These are phyloP conservation scores for Rhinoderma darwinii DNA, from an alignment of 2,113 vertebrate genomes.

Conservation along the genomic window DNA sequence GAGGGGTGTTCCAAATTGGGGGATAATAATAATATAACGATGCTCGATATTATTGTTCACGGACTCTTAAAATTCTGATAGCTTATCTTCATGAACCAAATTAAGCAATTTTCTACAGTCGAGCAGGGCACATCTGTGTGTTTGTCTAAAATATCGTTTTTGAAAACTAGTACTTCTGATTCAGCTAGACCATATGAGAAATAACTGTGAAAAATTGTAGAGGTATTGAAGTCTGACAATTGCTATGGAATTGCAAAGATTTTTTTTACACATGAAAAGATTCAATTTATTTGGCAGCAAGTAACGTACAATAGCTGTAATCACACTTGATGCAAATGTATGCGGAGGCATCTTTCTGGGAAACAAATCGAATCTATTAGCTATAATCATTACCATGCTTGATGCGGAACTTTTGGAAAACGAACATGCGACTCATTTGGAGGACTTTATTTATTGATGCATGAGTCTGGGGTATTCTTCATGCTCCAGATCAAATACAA, in stretches of 20 bases:
- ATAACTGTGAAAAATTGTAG: constrained; percentile 40
- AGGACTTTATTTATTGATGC: constrained; percentile 36
- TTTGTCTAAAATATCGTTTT: not conserved
- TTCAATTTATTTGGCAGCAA: constrained; percentile 46
- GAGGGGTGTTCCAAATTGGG: too few species aligned
- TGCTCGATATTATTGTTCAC: not conserved
- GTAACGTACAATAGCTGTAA: constrained; percentile 51
- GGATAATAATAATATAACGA: not conserved
- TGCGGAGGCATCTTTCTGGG: constrained; percentile 31
- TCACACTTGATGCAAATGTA: constrained; percentile 49
- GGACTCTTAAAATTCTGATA: not conserved
- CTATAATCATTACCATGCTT: constrained; percentile 43
- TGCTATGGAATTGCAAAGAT: constrained; percentile 13
- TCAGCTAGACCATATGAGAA: constrained; percentile 2
- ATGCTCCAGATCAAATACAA: constrained; percentile 25
- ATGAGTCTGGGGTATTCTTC: not conserved
- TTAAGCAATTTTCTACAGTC: not conserved
- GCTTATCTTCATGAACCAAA: not conserved
- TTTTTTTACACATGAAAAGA: constrained; percentile 49
- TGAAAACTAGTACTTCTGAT: not conserved
- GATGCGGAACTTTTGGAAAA: constrained; percentile 28
- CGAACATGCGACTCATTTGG: constrained; percentile 22
- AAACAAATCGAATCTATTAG: constrained; percentile 50
- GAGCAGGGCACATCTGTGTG: constrained; percentile 4
- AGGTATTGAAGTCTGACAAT: constrained; percentile 32